Conservation (phyloP, 2,797 vertebrate species). For the Avahi laniger region DNA sequence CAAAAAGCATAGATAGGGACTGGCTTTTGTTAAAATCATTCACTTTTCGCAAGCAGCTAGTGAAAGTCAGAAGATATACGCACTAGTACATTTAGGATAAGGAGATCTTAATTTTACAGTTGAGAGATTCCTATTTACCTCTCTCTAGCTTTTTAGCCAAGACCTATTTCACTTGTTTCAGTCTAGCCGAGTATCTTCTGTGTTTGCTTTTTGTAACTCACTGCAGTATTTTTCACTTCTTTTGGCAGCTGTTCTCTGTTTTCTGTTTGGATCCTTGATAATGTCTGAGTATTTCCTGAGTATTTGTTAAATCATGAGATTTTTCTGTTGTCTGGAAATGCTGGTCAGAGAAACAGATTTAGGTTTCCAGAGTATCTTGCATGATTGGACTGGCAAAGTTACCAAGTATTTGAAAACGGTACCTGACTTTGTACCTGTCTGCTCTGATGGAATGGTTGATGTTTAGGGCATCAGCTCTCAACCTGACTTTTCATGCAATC, state of each 20-base stretch:
- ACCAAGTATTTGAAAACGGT: neutral
- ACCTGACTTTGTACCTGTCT: neutral
- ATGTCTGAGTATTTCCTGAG: neutral
- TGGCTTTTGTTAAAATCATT: neutral
- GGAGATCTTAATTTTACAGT: slow-evolving; percentile 1
- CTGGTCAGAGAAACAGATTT: neutral
- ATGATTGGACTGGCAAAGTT: neutral
- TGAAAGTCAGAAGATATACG: neutral
- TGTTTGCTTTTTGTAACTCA: neutral
- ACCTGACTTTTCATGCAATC: neutral
- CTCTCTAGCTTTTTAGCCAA: neutral
- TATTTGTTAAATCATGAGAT: neutral
- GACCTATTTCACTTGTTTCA: neutral
- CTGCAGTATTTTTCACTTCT: neutral
- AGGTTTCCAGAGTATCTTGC: neutral
- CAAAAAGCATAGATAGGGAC: neutral
- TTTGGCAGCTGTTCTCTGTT: neutral
- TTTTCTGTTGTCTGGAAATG: neutral
- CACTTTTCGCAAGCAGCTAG: neutral
- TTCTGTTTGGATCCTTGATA: neutral
- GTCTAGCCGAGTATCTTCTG: neutral
- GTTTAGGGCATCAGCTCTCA: neutral
- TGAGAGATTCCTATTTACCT: neutral
- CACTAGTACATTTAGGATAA: neutral
- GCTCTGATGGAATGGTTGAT: neutral